A percentile compares a stretch with the other conserved stretches of the same genome.
These are phyloP conservation scores for Isaurus tuberculatus DNA, from an alignment of 92 coral and sea anemone species.

Conservation along the genomic window DNA sequence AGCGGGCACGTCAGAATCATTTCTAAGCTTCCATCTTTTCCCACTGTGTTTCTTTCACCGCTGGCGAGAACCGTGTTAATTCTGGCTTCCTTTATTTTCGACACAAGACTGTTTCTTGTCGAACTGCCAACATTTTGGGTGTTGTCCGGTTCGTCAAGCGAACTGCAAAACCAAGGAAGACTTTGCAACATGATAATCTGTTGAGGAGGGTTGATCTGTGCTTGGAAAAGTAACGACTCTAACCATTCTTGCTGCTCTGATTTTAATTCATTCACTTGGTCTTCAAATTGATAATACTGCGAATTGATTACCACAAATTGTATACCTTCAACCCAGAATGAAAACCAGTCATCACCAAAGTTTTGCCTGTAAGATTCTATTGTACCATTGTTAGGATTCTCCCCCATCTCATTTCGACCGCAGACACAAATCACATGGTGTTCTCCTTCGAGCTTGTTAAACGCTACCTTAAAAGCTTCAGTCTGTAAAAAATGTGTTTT, in stretches of 20 bases:
- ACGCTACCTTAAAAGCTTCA: slow-evolving; percentile 76
- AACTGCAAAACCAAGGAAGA: slow-evolving; percentile 72
- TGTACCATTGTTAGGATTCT: slow-evolving; percentile 52
- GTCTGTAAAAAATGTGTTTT: slow-evolving; percentile 75
- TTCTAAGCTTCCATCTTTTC: slow-evolving; percentile 67
- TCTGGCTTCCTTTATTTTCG: slow-evolving; percentile 79
- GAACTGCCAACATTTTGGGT: slow-evolving; percentile 55
- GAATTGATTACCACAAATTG: slow-evolving; percentile 82
- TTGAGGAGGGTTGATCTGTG: slow-evolving; percentile 86
- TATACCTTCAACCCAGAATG: slow-evolving; percentile 91
- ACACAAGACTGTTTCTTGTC: slow-evolving; percentile 60
- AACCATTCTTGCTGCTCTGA: slow-evolving; percentile 83
- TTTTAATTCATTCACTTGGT: slow-evolving; percentile 54
- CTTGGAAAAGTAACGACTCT: slow-evolving; percentile 78
- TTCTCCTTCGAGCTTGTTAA: slow-evolving; percentile 68
- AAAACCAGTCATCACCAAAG: slow-evolving; percentile 91
- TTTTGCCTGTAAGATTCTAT: slow-evolving; percentile 76
- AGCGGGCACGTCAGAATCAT: slow-evolving; percentile 72
- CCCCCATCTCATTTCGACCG: slow-evolving; percentile 75
- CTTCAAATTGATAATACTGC: slow-evolving; percentile 60
- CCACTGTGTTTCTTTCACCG: slow-evolving; percentile 60
- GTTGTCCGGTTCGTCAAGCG: slow-evolving; percentile 64
- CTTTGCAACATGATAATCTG: slow-evolving; percentile 74
- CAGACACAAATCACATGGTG: slow-evolving; percentile 88
- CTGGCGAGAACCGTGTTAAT: slow-evolving; percentile 67